These are phyloP conservation scores for Nemopilema nomurai DNA, from an alignment of 30 jellyfish, hydroid and myxozoan genomes.

Conservation along the genomic window DNA sequence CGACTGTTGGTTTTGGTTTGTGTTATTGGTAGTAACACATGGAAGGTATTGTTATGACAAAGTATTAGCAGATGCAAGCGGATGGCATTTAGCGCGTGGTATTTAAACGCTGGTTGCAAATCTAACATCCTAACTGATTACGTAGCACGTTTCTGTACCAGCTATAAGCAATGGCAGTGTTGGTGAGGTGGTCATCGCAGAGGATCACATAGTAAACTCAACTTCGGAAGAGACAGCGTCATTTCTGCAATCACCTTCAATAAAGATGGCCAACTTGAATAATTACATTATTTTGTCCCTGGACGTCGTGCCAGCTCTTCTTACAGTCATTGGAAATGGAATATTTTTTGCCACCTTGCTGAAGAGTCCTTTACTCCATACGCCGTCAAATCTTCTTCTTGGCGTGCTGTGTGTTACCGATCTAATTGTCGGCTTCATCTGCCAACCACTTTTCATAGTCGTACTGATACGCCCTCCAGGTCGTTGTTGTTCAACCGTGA, in stretches of 20 bases:
- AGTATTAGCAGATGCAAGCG: no score
- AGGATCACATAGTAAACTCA: no score
- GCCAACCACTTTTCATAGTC: conserved; percentile 54
- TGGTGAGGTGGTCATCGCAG: not conserved
- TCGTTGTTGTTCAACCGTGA: conserved; percentile 41
- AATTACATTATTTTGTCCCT: conserved; percentile 6
- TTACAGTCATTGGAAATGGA: conserved; percentile 47
- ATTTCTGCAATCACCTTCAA: no score
- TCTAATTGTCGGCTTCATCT: conserved; percentile 44
- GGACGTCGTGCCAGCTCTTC: conserved; percentile 29
- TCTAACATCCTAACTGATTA: no score
- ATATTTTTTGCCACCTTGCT: conserved; percentile 31
- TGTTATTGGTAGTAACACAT: no score
- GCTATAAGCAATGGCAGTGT: not conserved
- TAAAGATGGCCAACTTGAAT: no score
- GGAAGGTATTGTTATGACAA: no score
- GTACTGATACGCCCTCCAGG: conserved; percentile 26
- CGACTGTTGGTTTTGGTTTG: no score
- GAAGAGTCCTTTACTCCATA: conserved; percentile 45
- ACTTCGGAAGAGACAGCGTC: not conserved
- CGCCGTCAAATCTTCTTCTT: conserved; percentile 59
- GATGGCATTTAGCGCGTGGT: no score
- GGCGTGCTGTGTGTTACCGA: conserved; percentile 64
- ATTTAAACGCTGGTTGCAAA: no score
- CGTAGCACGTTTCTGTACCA: no score